Evolutionary conservation across 2,113 vertebrate species (phyloP), one percentile per base, ranked within the genome.

Genomic region (Phylloscopus trochiloides): DNA sequence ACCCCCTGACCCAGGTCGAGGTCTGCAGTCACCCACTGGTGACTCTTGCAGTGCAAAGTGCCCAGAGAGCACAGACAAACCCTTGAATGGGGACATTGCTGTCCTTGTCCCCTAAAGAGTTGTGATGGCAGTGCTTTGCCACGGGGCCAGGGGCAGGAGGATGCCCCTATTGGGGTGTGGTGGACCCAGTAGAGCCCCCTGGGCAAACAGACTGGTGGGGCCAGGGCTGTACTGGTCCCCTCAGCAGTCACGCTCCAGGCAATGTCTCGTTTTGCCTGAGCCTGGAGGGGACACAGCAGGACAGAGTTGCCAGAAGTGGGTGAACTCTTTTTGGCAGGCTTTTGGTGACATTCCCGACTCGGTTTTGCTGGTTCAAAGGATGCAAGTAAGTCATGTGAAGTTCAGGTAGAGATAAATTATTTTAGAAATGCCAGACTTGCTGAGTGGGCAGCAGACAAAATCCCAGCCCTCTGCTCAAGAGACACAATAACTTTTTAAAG

Each of bases 1-100:
- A 36, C 63, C 72, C 72, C 51, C 67, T 8, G 1, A 31, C 25
- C 32, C n/a, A 29, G 0, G 0, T 1, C 1, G 0, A 6, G 70
- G 14, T 58, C 51, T 62, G 12, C 54, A 76, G 45, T 36, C 57
- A 11, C 29, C n/a, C 28, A 21, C 31, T 1, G 1, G 32, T 38
- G 65, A 13, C 43, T 28, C 59, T 4, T 6, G 22, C 21, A 51
- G 38, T 20, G 48, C 34, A 5, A 25, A 78, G 25, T 7, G 21
- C 38, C 55, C 24, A 19, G 65, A 70, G 45, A 73, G 54, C 40
- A 1, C 29, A 1, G 0, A 12, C 0, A 2, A 57, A 19, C 17
- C 47, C 25, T 14, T 0, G 1, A 13, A 10, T 24, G 28, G 40
- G 28, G 72, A 47, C 40, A 10, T 10, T 29, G 43, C 58, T 70